These are phyloP conservation scores for Burhinus bistriatus DNA, from an alignment of 2,113 vertebrate genomes.

Conservation along the genomic window DNA sequence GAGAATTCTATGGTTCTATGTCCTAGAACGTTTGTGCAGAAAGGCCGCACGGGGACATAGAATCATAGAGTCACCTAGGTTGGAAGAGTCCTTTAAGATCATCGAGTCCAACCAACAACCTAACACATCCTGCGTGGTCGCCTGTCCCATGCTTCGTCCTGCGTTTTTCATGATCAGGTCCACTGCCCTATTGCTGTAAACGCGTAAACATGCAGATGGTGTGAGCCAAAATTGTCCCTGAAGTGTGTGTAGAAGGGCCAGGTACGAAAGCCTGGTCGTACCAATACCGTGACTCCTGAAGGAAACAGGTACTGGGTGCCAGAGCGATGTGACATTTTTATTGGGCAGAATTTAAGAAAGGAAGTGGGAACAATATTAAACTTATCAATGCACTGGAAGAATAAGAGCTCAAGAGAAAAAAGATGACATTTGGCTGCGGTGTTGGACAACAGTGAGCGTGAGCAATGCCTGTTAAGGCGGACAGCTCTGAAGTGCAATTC, in stretches of 20 bases:
- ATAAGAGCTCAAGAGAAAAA: not conserved
- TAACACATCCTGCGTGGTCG: no score
- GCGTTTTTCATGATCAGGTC: not conserved
- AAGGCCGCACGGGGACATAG: no score
- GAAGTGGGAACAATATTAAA: not conserved
- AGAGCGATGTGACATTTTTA: not conserved
- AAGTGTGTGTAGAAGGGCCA: not conserved
- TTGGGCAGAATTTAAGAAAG: not conserved
- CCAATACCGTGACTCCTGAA: fast-evolving
- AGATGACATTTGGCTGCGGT: not conserved
- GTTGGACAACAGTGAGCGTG: not conserved
- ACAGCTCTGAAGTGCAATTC: not conserved
- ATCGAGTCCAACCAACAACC: no score
- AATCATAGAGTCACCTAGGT: no score
- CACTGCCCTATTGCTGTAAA: no score
- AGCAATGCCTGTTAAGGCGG: not conserved
- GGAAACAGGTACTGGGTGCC: not conserved
- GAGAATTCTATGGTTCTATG: no score
- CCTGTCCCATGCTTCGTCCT: not conserved
- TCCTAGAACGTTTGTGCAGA: no score
- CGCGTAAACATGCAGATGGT: fast-evolving
- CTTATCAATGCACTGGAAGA: not conserved
- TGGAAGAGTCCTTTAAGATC: no score
- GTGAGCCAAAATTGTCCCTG: not conserved
- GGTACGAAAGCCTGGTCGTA: not conserved